These are phyloP conservation scores for Dendroctonus valens DNA, from an alignment of 1,140 invertebrate species.

Conservation along the genomic window DNA sequence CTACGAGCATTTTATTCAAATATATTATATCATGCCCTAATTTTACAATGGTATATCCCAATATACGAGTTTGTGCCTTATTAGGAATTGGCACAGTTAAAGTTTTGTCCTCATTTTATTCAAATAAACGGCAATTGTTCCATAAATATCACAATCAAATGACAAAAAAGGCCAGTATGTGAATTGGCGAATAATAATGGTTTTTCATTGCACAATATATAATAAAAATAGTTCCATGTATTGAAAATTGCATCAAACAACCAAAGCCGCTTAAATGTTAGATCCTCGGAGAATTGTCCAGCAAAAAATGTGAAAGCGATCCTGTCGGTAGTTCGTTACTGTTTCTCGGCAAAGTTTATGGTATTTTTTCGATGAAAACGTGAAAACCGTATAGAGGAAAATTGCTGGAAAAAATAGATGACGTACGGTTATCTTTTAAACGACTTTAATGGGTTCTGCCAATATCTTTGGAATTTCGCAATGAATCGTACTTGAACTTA, in stretches of 20 bases:
- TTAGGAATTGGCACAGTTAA: too few species aligned
- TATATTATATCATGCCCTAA: too few species aligned
- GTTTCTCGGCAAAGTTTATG: constrained; percentile 22
- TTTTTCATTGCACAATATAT: constrained; percentile 38
- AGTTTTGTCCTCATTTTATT: too few species aligned
- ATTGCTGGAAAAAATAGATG: constrained; percentile 1
- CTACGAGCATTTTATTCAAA: too few species aligned
- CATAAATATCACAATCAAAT: too few species aligned
- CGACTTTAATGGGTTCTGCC: too few species aligned
- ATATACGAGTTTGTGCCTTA: too few species aligned
- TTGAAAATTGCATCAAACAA: constrained; percentile 27
- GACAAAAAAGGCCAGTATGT: too few species aligned
- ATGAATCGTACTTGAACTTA: too few species aligned
- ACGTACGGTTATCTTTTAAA: constrained; percentile 1
- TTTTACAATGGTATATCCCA: too few species aligned
- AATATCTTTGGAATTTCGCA: too few species aligned
- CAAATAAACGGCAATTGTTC: too few species aligned
- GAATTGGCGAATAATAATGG: not conserved
- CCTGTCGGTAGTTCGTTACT: constrained; percentile 21
- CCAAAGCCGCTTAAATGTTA: constrained; percentile 23
- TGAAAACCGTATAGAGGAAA: constrained; percentile 22
- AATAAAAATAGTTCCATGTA: constrained; percentile 28
- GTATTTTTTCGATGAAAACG: constrained; percentile 23
- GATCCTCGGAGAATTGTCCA: constrained; percentile 27
- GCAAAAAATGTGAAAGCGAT: constrained; percentile 31